Conservation (phyloP, 2,113 vertebrate species). For the Diphyllodes magnificus region DNA sequence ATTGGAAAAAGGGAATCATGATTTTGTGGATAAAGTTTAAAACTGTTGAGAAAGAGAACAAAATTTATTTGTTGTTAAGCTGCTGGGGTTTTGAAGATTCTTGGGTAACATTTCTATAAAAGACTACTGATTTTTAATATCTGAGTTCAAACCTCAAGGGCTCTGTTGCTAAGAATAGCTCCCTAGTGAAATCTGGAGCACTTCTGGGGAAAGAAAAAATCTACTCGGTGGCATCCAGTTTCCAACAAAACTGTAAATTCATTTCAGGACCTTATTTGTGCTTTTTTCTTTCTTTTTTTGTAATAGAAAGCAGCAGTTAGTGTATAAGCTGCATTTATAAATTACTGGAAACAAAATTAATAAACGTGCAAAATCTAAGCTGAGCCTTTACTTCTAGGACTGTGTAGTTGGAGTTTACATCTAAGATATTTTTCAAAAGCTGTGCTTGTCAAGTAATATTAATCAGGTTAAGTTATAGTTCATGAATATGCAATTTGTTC, state of each 20-base stretch:
- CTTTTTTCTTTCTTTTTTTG: not conserved
- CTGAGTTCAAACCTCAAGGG: not conserved
- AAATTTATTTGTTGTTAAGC: not conserved
- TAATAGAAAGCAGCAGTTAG: not conserved
- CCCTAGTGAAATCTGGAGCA: not conserved
- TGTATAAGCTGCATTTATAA: not conserved
- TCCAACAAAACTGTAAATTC: not conserved
- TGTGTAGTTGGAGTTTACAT: not conserved
- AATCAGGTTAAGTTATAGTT: conserved; percentile 22
- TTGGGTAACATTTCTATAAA: not conserved
- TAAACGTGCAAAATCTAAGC: not conserved
- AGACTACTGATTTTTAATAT: not conserved
- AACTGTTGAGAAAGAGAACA: not conserved
- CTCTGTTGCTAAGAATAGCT: not conserved
- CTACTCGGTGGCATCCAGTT: not conserved
- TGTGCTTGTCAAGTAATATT: not conserved
- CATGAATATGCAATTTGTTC: conserved; percentile 42
- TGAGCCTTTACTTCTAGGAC: not conserved
- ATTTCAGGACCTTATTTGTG: not conserved
- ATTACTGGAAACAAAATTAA: not conserved
- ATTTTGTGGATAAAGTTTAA: not conserved
- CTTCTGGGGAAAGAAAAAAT: not conserved
- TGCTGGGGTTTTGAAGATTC: not conserved
- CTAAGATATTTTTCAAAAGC: not conserved
- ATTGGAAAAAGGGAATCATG: not conserved